phyloP scores from a whole-genome alignment of 2,113 vertebrate genomes.

The Euleptes europaea region DNA sequence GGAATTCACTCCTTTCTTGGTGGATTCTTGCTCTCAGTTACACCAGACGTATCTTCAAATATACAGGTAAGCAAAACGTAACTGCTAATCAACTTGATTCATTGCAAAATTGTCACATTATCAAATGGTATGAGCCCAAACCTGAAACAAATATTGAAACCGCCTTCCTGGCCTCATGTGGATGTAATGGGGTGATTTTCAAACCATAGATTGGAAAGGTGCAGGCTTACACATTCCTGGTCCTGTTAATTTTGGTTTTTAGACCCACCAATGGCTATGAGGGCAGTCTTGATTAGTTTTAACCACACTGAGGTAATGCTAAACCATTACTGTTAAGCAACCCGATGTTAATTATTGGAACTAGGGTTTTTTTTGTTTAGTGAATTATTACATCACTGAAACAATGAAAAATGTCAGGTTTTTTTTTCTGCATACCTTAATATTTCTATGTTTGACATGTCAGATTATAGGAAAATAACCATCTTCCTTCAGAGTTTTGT shows the following conservation, averaged over 20 bases:
- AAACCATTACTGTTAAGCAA: too few species aligned
- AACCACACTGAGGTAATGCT: neutral
- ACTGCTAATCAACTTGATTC: neutral
- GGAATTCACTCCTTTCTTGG: slow-evolving; percentile 89
- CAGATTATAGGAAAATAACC: too few species aligned
- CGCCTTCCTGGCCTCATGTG: neutral
- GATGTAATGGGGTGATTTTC: neutral
- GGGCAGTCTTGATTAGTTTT: neutral
- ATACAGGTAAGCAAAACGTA: slow-evolving; percentile 78
- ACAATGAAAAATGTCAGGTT: too few species aligned
- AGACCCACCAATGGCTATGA: neutral
- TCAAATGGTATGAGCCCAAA: neutral
- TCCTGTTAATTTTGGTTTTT: neutral
- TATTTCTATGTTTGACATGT: too few species aligned
- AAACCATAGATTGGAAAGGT: neutral
- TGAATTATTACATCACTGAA: too few species aligned
- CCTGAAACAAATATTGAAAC: neutral
- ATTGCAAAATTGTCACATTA: neutral
- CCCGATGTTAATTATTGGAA: too few species aligned
- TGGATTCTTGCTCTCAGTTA: slow-evolving; percentile 77
- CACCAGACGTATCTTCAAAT: slow-evolving; percentile 90
- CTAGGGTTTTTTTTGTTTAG: too few species aligned
- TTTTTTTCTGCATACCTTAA: too few species aligned
- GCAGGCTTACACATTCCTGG: too few species aligned
- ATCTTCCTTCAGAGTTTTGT: too few species aligned